Conservation (phyloP, 2,888 invertebrate genomes). For the Eretmocerus hayati region DNA sequence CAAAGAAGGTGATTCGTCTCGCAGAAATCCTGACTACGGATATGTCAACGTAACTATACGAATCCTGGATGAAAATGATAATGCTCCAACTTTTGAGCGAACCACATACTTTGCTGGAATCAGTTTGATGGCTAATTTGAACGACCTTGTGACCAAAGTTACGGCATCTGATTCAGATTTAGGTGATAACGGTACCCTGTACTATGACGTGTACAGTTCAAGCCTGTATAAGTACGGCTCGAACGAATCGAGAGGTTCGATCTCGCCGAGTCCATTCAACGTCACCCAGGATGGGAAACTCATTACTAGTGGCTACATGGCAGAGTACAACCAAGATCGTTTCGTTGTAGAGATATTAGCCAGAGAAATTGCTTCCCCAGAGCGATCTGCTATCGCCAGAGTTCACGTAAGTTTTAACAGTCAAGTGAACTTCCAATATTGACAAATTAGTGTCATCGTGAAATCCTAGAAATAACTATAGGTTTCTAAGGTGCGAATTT, state of each 20-base stretch:
- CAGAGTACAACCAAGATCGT: constrained; percentile 82
- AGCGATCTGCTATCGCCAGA: constrained; percentile 67
- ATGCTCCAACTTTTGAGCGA: constrained; percentile 67
- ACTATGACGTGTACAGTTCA: constrained; percentile 74
- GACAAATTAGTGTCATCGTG: too few relatives aligned
- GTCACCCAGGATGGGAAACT: constrained; percentile 66
- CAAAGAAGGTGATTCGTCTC: constrained; percentile 35
- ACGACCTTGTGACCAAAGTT: constrained; percentile 67
- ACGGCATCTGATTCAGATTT: constrained; percentile 77
- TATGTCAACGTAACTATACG: constrained; percentile 65
- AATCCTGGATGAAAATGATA: constrained; percentile 79
- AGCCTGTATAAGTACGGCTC: constrained; percentile 75
- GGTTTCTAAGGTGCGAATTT: too few relatives aligned
- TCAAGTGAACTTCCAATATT: too few relatives aligned
- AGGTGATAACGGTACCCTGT: constrained; percentile 74
- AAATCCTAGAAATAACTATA: too few relatives aligned
- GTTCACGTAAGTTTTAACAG: constrained; percentile 70
- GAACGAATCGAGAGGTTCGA: constrained; percentile 70
- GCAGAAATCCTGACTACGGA: constrained; percentile 53
- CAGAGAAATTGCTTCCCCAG: constrained; percentile 71
- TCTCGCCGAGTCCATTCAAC: constrained; percentile 82
- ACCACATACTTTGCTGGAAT: constrained; percentile 63
- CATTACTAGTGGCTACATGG: constrained; percentile 73
- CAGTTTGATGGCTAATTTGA: constrained; percentile 69
- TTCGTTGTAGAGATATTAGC: constrained; percentile 80